These are phyloP conservation scores for Antechinus stuartii DNA, from an alignment of 2,113 vertebrate genomes.

Conservation along the genomic window DNA sequence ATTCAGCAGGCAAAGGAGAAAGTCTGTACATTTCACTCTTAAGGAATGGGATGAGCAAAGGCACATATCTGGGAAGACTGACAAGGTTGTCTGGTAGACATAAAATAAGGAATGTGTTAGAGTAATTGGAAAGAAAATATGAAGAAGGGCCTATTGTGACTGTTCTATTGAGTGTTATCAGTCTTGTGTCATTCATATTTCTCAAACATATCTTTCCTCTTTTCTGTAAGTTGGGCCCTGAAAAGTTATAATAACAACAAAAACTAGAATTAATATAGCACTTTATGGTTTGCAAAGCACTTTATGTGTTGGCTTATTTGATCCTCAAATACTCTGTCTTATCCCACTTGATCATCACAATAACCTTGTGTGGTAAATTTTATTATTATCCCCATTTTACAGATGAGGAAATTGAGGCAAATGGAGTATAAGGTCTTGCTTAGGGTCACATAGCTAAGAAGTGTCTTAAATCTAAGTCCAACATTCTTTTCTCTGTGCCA, in stretches of 20 bases:
- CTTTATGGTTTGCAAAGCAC: too few relatives aligned
- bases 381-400: not conserved
- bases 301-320: too few relatives aligned
- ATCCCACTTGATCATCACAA: not conserved
- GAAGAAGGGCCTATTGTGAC: not conserved
- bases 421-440: not conserved
- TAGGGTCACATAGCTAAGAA: not conserved
- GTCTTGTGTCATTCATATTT: not conserved
- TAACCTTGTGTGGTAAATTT: not conserved
- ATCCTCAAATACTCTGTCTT: too few relatives aligned
- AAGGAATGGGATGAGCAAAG: not conserved
- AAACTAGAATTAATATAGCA: not conserved
- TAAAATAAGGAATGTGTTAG: not conserved
- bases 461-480: not conserved
- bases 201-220: not conserved
- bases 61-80: not conserved
- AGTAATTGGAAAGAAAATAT: not conserved
- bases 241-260: not conserved
- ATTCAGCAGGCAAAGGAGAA: not conserved
- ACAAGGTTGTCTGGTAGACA: not conserved
- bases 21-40: not conserved
- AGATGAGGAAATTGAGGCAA: not conserved
- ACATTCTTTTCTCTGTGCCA: not conserved
- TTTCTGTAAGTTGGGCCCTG: not conserved
- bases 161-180: not conserved